Base-by-base conservation (phyloP, 2,797 vertebrate species). In the Silurus lanzhouensis region DNA sequence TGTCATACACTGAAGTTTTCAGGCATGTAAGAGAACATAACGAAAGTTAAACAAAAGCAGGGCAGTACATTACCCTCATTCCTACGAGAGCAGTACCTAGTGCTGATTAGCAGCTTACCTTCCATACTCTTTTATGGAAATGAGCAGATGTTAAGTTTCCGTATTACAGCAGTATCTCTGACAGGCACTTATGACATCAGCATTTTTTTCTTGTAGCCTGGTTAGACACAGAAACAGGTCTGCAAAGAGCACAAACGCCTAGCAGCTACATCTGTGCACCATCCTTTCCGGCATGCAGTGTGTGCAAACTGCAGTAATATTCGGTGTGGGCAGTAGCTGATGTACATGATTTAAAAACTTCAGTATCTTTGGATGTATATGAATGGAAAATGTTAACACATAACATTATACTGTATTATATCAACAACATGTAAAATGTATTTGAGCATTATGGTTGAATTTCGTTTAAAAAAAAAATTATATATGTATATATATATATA, bases 81-180 rank as follows among this genome's bases (percentile, higher is more conserved):
- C 71, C 75, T 72, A 58, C 25, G 89, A 91, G 89, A 91, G 72
- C 55, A 19, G 76, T n/a, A 89, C 57, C 70, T 81, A 85, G 68
- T 80, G 77, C 84, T 82, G 75, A 83, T 89, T 88, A 83, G 81
- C 83, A 84, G 82, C 79, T 84, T 80, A 83, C 85, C 84, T 85
- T 58, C 66, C 19, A 27, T 63, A 61, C 86, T 75, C 72, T 78
- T 79, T 75, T 81, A 83, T 67, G 27, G 82, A 80, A 87, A 87
- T 88, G 84, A 89, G 83, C 88, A 90, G 84, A 88, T 89, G 89
- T 90, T 87, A 66, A 70, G 87, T 86, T 88, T 85, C 76, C 77
- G 72, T 78, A 38, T 70, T 84, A 80, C 57, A 75, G 76, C 57
- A 81, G 48, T 75, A 76, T 78, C 64, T 81, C 84, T 87, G 84